Evolutionary conservation across 2,113 vertebrate species (phyloP), one percentile per base, ranked within the genome.

Genomic region (Peromyscus polionotus): DNA sequence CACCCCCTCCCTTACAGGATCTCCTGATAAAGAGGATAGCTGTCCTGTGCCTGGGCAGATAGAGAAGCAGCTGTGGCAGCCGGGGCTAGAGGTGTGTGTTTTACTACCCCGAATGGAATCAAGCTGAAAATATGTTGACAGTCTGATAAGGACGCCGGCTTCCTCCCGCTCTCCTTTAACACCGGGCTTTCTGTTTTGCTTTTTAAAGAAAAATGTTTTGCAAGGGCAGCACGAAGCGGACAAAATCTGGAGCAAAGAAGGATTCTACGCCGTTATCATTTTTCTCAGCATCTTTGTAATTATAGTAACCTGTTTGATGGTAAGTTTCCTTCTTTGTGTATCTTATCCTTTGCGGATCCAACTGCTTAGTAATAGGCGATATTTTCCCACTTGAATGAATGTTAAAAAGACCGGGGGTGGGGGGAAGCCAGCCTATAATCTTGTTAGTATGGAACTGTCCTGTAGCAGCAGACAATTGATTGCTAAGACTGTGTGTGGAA

Each of bases 231-330:
- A 97, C 63, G 99, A 99, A 98, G 99, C 98, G 76, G 99, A 99
- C 92, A 99, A 99, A 95, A 98, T 99, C 94, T 99, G 99, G 99
- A 99, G 98, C 98, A 99, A 99, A 94, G 99, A 99, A 97, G 99
- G 99, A 83, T 99, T 99, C 96, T 99, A 99, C 95, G 98, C 99
- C 0, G 98, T 99, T 97, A 98, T 99, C 98, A 99, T 99, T 98
- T 99, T 99, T 98, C 99, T 99, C 99, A 99, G 99, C 97, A 98
- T 99, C 98, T 99, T 99, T 97, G 98, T 99, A 97, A 99, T 99
- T 95, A 98, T 99, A 96, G 98, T 99, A 97, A 99, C 99, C 92
- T 99, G 99, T 98, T 99, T 99, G 98, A 99, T 99, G 99, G 99
- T 99, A 99, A 99, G 98, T 99, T 94, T 92, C 59, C 92, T 96